Conservation (phyloP, 2,797 vertebrate species). For the Coilia nasus region DNA sequence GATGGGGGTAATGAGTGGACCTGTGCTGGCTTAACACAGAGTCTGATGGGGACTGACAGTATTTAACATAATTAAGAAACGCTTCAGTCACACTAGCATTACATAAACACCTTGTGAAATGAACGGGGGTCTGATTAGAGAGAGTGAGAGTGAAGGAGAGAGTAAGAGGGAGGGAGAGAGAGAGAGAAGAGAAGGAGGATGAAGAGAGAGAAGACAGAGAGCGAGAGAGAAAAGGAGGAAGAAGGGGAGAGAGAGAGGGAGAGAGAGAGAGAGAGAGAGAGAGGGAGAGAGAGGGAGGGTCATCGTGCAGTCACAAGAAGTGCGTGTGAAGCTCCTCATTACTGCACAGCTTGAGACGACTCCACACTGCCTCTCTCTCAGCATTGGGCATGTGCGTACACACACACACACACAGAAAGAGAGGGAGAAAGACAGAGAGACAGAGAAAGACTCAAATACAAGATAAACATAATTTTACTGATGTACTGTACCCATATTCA, state of each 20-base stretch:
- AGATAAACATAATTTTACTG: background rate
- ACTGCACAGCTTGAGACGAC: conserved; percentile 56
- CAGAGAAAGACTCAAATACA: background rate
- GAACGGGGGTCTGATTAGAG: conserved; percentile 55
- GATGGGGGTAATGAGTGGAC: conserved; percentile 54
- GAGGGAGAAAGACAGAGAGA: too few species aligned
- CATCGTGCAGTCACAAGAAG: conserved; percentile 54
- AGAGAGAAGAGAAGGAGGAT: conserved; percentile 29
- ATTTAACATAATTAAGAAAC: conserved; percentile 66
- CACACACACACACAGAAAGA: conserved; percentile 17
- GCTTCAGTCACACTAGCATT: conserved; percentile 61
- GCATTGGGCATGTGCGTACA: conserved; percentile 28
- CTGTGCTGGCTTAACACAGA: conserved; percentile 53
- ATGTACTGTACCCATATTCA: background rate
- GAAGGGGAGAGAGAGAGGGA: conserved; percentile 17
- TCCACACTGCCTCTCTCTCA: conserved; percentile 51
- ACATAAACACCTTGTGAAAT: conserved; percentile 61
- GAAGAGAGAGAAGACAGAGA: conserved; percentile 32
- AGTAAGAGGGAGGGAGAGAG: conserved; percentile 27
- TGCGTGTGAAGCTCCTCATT: conserved; percentile 57
- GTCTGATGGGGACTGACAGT: conserved; percentile 60
- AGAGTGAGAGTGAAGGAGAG: conserved; percentile 31
- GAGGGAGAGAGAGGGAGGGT: conserved; percentile 40
- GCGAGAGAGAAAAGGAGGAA: background rate
- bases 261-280: background rate